These are phyloP conservation scores for Pseudomugil tenellus DNA, from an alignment of 2,797 vertebrate species.

Conservation along the genomic window DNA sequence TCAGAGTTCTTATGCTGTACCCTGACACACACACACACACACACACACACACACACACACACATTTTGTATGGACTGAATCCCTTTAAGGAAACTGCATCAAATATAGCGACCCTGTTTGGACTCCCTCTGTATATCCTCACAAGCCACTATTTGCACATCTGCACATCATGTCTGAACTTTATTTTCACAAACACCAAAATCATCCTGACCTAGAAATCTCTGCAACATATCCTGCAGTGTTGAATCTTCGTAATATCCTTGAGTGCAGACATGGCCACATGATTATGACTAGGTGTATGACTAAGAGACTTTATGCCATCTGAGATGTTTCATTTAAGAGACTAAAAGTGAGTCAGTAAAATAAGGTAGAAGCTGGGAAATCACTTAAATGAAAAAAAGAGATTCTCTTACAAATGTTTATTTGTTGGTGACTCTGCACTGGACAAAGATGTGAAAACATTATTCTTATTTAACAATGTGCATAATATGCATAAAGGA, in stretches of 20 bases:
- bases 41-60: not conserved
- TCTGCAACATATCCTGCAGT: constrained; percentile 27
- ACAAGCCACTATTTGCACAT: not conserved
- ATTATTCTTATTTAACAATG: constrained; percentile 10
- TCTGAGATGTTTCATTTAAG: no score
- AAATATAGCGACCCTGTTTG: not conserved
- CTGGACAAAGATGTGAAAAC: constrained; percentile 9
- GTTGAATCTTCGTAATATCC: constrained; percentile 20
- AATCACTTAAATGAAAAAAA: not conserved
- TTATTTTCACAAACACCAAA: constrained; percentile 48
- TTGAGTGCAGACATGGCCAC: no score
- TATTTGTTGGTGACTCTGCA: constrained; percentile 3
- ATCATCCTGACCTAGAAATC: constrained; percentile 9
- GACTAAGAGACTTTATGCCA: no score
- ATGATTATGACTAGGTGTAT: no score
- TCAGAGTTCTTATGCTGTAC: constrained; percentile 32
- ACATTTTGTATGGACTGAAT: not conserved
- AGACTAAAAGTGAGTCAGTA: not conserved
- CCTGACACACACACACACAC: not conserved
- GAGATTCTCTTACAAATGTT: not conserved
- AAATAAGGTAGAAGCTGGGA: not conserved
- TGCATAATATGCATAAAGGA: constrained; percentile 22
- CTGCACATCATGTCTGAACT: constrained; percentile 42
- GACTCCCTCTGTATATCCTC: not conserved
- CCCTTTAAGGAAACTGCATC: not conserved